Conservation (phyloP, 2,888 invertebrate species). For the Ceramica pisi region DNA sequence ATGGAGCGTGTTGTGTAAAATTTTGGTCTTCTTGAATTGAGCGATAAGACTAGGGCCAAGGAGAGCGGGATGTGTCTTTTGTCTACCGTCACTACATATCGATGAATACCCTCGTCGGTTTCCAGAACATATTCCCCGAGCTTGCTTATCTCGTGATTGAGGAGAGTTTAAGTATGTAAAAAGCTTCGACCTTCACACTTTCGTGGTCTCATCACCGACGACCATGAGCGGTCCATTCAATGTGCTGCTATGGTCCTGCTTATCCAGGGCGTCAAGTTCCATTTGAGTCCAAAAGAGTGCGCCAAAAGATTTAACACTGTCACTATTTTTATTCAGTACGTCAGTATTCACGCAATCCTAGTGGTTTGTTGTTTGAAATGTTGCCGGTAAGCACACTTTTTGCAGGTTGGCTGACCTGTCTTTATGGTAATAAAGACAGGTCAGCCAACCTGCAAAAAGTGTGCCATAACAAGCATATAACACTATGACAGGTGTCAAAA, state of each 20-base stretch:
- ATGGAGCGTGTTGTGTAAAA: no score
- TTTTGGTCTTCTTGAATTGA: no score
- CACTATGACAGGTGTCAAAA: conserved; percentile 2
- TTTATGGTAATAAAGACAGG: not conserved
- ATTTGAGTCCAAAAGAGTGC: not conserved
- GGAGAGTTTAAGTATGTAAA: no score
- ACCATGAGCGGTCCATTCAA: not conserved
- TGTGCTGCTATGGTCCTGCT: not conserved
- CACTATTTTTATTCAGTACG: not conserved
- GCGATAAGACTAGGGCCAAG: no score
- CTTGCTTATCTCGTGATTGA: no score
- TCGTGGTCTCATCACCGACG: not conserved
- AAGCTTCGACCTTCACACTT: no score
- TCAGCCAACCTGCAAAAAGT: conserved; percentile 2
- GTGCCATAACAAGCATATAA: not conserved
- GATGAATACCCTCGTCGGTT: no score
- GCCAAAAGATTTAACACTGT: no score
- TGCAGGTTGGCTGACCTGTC: conserved; percentile 10
- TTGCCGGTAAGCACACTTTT: not conserved
- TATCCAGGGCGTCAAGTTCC: not conserved
- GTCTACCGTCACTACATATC: no score
- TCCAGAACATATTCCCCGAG: no score
- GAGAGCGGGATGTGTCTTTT: no score
- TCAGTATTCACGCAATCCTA: conserved; percentile 53
- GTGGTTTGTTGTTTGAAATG: conserved; percentile 60